Percentiles rank a stretch among this genome's conserved stretches.
phyloP scores from a whole-genome alignment of 2,888 invertebrate genomes.

The Tupiocoris notatus region DNA sequence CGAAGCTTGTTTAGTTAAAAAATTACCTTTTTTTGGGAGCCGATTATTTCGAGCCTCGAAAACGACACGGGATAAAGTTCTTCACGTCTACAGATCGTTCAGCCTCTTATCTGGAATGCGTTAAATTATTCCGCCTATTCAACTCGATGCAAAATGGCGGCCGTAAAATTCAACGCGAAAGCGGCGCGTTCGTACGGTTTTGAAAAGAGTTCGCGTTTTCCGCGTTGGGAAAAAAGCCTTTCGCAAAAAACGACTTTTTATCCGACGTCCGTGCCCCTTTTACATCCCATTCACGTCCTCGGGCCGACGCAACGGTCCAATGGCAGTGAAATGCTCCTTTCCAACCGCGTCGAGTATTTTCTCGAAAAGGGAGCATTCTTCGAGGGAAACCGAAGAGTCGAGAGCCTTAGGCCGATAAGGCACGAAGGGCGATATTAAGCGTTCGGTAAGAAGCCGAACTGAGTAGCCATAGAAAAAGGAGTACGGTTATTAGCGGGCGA shows the following conservation, averaged over 20 bases:
- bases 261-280: slow-evolving; percentile 1
- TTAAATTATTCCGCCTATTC: background rate
- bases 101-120: background rate
- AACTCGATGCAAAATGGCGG: background rate
- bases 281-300: slow-evolving; percentile 26
- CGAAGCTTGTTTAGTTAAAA: no score
- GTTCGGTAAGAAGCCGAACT: slow-evolving; percentile 5
- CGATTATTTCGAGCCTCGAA: no score
- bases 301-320: no score
- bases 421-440: slow-evolving; percentile 27
- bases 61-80: no score
- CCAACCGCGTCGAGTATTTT: slow-evolving; percentile 2
- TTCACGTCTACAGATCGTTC: background rate
- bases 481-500: slow-evolving; percentile 27
- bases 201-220: background rate
- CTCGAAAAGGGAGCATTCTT: background rate
- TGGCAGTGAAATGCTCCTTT: slow-evolving; percentile 28
- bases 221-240: background rate
- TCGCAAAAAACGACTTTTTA: background rate
- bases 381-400: background rate
- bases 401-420: slow-evolving; percentile 6
- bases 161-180: background rate
- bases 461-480: slow-evolving; percentile 1
- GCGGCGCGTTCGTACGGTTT: background rate
- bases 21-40: no score